Base-by-base conservation (phyloP, 2,113 vertebrate genomes). In the Anolis carolinensis region DNA sequence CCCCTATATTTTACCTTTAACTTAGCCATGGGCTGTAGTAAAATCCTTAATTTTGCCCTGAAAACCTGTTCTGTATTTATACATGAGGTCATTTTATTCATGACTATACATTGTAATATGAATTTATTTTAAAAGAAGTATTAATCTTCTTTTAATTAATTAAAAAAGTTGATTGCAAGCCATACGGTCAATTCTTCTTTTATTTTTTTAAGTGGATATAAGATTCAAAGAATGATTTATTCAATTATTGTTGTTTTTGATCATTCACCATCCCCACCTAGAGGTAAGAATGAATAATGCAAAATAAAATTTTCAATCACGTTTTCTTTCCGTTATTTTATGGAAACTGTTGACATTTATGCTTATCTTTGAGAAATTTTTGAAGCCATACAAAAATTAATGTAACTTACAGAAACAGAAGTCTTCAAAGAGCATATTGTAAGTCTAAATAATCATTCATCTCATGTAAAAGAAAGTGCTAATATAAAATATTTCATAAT, bases 191-290 rank as follows among this genome's bases (percentile, higher is more conserved):
- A 65, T 82, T 36, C 18, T 11, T 11, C 3, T 70, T 63, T 50
- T 23, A 39, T 52, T 1, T 81, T 16, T 13, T 81, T 39, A 67
- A 52, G 3, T 25, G 75, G 25, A 27, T 7, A 36, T 34, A 27
- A 1, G 5, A 39, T 32, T 32, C 7, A 71, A 80, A n/a, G 1
- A 79, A 8, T 73, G 52, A 11, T 13, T 59, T 13, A 2, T 23
- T n/a, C 20, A 36, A 10, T 83, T 18, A 55, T 77, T 4, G 0
- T 50, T 23, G 14, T 77, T 7, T 18, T 71, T 27, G 44, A 62
- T 78, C 62, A 72, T 78, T 83, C 52, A 44, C n/a, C 13, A 78
- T 50, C 81, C 62, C 52, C 80, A 7, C 71, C 50, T 72, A 79
- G 39, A 71, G 65, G 63, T 59, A 44, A 48, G n/a, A 62, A 77